Evolutionary conservation across 92 coral and sea anemone genomes (phyloP), one percentile per base, ranked within the genome.

Genomic region (Porites divaricata): DNA sequence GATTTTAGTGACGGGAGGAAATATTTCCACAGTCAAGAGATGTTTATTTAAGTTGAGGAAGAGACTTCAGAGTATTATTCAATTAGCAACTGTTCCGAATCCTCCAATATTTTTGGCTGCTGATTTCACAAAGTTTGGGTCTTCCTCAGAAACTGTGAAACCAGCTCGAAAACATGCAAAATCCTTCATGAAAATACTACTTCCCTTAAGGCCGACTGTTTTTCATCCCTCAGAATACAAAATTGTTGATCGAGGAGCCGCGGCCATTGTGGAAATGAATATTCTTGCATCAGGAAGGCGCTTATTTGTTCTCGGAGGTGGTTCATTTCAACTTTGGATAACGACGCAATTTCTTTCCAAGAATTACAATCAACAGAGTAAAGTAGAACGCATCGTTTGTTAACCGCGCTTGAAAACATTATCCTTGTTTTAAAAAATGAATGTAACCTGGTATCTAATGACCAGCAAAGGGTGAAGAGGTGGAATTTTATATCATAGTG

Each of bases 181-280:
- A 45, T 71, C 76, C 6, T 56, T 71, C 1, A 50, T 16, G 53
- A 23, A 35, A 50, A 45, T 35, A 1, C 19, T 71, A 45, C 8
- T 9, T 19, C 53, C 53, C 19, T n/a, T 48, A 9, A 71, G 48
- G 22, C 22, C 76, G 24, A 71, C 45, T 16, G 28, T 48, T 45
- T 71, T 71, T 71, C 54, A 71, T 6, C 76, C 76, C 15, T 16
- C 24, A 45, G 25, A 45, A 45, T 71, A 71, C 57, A 71, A 71
- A 2, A 2, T 71, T 22, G 13, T 10, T 4, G 76, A 71, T 50
- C 56, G 56, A 71, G 76, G 76, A 14, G 53, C 76, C 7, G 58
- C 48, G 14, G 76, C 76, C 24, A 71, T 71, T 3, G 76, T 48
- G 53, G 76, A 71, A 35, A 71, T 71, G 76, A 45, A 45, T 16